Evolutionary conservation across 2,888 invertebrate genomes (phyloP), one percentile per base, ranked within the genome.

Genomic region (Hypomecis atomaria): DNA sequence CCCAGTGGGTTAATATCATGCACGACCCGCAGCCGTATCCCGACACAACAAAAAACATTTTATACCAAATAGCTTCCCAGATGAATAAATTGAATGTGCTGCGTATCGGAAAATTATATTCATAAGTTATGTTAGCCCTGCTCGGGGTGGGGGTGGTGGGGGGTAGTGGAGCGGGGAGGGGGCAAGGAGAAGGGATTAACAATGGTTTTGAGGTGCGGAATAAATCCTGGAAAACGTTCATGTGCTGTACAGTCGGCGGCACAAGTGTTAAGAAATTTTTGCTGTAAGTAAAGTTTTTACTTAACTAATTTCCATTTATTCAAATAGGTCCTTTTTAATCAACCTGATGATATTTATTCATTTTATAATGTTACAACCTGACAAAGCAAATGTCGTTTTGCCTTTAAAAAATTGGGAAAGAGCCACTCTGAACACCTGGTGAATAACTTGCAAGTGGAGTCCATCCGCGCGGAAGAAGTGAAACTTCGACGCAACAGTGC

Each of bases 41-140:
- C 37, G n/a, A 40, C 52, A 52, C 40, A 52, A 52, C 52, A 58
- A 53, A 58, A 59, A 64, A 57, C 52, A 62, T 62, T 60, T 62
- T 53, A 59, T 57, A 36, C 49, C 63, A 61, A 67, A 70, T 67
- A 65, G 67, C 67, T 65, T 62, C 57, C 54, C 53, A 56, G 67
- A 55, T 56, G 63, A 64, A 63, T 65, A 67, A 64, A 61, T 64
- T 63, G 63, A 59, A 67, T 67, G 65, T 62, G 61, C 67, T 60
- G 49, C 66, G 70, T 64, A 67, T 70, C 63, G 70, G 64, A 67
- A 67, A 67, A 70, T 70, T 64, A 67, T 70, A 67, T 67, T 70
- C 67, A 70, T 66, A 70, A 70, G 67, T 67, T 70, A 66, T 62
- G 57, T 67, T 65, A 65, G 60, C 60, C 64, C 57, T 61, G 42